These are phyloP conservation scores for Cantharis rustica DNA, from an alignment of 2,888 invertebrate species.

Conservation along the genomic window DNA sequence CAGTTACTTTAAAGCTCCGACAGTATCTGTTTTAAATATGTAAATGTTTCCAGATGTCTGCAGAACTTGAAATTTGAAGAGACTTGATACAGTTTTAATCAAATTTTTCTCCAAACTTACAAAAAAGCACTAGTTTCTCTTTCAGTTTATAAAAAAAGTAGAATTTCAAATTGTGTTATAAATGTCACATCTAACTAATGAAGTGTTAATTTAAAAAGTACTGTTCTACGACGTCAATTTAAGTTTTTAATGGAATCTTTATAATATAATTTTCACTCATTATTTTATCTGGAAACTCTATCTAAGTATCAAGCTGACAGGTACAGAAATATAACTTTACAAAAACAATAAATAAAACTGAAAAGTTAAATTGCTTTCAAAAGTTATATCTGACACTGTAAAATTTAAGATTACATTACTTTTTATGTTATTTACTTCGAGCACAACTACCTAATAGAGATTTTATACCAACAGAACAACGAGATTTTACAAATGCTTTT, in stretches of 20 bases:
- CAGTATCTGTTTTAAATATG: neutral
- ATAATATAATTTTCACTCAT: constrained; percentile 37
- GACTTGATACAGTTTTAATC: neutral
- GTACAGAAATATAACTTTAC: constrained; percentile 15
- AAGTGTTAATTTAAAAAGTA: constrained; percentile 41
- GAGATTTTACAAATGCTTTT: neutral
- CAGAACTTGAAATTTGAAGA: neutral
- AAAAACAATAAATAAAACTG: constrained; percentile 30
- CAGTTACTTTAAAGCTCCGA: neutral
- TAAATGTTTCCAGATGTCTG: neutral
- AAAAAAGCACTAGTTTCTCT: neutral
- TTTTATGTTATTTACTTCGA: constrained; percentile 5
- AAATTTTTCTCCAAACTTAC: neutral
- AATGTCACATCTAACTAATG: constrained; percentile 22
- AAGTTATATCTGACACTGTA: constrained; percentile 25
- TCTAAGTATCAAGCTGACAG: constrained; percentile 30
- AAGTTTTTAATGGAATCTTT: constrained; percentile 43
- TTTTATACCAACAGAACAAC: neutral
- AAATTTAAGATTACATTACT: constrained; percentile 19
- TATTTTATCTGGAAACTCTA: constrained; percentile 35
- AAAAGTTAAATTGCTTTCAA: constrained; percentile 31
- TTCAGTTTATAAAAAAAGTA: constrained; percentile 9
- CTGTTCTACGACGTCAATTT: constrained; percentile 40
- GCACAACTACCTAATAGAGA: neutral
- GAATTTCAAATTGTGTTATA: constrained; percentile 7